Conservation (phyloP, 2,888 invertebrate species). For the Dynastes hyllus region DNA sequence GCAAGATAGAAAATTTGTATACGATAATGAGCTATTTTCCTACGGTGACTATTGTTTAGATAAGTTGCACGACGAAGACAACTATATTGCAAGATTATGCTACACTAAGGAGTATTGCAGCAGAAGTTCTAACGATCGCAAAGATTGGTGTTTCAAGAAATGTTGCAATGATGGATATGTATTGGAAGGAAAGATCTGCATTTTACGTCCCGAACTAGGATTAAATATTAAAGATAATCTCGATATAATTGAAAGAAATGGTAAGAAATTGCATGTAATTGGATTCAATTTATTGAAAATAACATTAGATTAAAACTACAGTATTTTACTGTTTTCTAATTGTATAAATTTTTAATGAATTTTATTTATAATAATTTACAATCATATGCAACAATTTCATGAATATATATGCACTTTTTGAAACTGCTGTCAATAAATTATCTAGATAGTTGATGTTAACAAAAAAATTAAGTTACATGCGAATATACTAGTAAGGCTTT, state of each 20-base stretch:
- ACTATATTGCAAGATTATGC: constrained; percentile 60
- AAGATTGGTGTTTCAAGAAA: constrained; percentile 70
- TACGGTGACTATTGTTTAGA: constrained; percentile 58
- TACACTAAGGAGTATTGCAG: constrained; percentile 53
- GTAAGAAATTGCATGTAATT: constrained; percentile 18
- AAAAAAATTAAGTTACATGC: too few species aligned
- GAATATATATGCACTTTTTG: too few species aligned
- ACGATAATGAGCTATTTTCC: constrained; percentile 26
- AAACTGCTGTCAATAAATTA: too few species aligned
- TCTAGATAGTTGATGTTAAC: too few species aligned
- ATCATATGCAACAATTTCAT: too few species aligned
- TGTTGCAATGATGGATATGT: constrained; percentile 75
- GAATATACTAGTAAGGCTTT: too few species aligned
- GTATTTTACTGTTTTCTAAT: not conserved
- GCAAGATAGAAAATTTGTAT: constrained; percentile 21
- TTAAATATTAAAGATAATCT: constrained; percentile 59
- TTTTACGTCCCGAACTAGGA: constrained; percentile 61
- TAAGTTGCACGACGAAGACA: constrained; percentile 48
- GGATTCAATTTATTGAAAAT: not conserved
- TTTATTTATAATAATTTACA: too few species aligned
- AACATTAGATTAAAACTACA: not conserved
- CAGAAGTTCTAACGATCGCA: not conserved
- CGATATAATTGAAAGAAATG: constrained; percentile 39
- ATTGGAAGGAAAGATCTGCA: constrained; percentile 65
- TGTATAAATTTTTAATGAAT: too few species aligned